Evolutionary conservation across 1,140 invertebrate genomes (phyloP), one percentile per base, ranked within the genome.

Genomic region (Lethocerus indicus): DNA sequence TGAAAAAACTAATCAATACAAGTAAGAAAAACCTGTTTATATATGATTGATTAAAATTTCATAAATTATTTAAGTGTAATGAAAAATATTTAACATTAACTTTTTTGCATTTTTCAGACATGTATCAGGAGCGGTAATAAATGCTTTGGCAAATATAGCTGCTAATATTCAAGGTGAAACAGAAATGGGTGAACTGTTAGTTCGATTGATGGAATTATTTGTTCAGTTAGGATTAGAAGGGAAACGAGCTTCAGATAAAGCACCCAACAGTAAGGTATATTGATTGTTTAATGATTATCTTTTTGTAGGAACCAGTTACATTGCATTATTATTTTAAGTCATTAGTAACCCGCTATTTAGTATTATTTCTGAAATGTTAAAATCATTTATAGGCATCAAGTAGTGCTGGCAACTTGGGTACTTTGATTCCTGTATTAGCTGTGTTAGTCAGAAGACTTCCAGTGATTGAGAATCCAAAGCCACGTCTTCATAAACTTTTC

Each of bases 181-280:
- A 3, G 86, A 89, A 51, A 81, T 93, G 63, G 74, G 84, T 45
- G 90, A 96, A 56, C 69, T 98, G 25, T 63, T 98, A 13, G 79
- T 84, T 1, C 73, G 87, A 45, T 68, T 98, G 23, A 65, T 98
- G 13, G 94, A 98, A 69, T 68, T 98, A 14, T 98, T 98, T 69
- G 93, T 98, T 2, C 92, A 97, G 60, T 77, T 98, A 43, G 96
- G 94, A 0, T 67, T 98, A 20, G 94, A 97, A 63, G 89, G 91
- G 0, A 95, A 97, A 69, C 68, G 92, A 44, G 87, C 86, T 28
- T 88, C 84, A 50, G 92, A 96, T 59, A 84, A 87, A 62, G 79
- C 79, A 24, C 81, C 86, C 39, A 71, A 70, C 13, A 67, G 73
- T 45, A 78, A 80, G 66, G 78, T 79, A 61, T 61, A 23, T 35